Conservation (phyloP, 2,797 vertebrate genomes). For the Pachyuromys duprasi region DNA sequence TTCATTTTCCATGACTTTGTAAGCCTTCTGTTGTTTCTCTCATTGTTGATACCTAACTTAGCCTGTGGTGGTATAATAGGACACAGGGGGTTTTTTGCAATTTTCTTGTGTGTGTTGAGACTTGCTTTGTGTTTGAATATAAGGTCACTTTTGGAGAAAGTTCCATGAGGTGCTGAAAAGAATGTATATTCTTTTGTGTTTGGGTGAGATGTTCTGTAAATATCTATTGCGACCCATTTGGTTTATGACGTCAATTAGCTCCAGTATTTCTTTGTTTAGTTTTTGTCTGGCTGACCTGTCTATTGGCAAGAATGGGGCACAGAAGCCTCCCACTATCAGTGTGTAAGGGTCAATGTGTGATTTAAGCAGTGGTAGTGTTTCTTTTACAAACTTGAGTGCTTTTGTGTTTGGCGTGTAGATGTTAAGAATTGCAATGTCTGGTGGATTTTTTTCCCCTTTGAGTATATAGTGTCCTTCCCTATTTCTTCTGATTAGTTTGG, state of each 20-base stretch:
- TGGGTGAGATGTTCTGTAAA: neutral
- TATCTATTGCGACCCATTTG: neutral
- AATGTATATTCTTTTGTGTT: neutral
- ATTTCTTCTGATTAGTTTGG: neutral
- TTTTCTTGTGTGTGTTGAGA: neutral
- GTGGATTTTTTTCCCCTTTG: neutral
- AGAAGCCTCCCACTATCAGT: neutral
- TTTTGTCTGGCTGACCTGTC: neutral
- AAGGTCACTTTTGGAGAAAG: neutral
- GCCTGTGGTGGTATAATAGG: neutral
- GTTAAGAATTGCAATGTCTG: neutral
- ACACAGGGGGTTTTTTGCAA: neutral
- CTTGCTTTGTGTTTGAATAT: neutral
- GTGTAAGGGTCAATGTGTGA: neutral
- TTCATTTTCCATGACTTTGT: neutral
- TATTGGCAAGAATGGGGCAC: neutral
- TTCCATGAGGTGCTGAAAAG: neutral
- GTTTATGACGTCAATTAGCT: neutral
- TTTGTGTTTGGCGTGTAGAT: neutral
- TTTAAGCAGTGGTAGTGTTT: neutral
- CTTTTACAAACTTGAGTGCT: neutral
- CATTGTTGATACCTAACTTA: neutral
- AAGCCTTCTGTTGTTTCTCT: neutral
- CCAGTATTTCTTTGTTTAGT: neutral
- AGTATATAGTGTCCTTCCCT: neutral